These are phyloP conservation scores for Aphelinus certus DNA, from an alignment of 1,140 invertebrate genomes.

Conservation along the genomic window DNA sequence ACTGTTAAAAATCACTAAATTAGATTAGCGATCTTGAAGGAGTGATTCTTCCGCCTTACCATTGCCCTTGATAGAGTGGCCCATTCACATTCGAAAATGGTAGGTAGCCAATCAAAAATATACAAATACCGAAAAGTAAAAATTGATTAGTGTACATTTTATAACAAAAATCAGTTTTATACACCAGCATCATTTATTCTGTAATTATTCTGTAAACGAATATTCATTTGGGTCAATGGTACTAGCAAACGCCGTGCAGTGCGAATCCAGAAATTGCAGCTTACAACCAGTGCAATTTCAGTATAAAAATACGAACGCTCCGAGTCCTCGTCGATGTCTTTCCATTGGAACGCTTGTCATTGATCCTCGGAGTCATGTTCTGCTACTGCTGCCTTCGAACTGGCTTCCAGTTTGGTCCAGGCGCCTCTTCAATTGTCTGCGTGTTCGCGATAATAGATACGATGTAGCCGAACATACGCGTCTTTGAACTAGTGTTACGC, in stretches of 20 bases:
- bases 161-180: too few species aligned
- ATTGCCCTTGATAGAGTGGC: too few species aligned
- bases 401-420: conserved; percentile 58
- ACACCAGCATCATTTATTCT: too few species aligned
- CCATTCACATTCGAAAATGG: too few species aligned
- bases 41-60: too few species aligned
- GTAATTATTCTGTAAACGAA: too few species aligned
- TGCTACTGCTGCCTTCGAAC: conserved; percentile 41
- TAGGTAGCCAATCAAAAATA: too few species aligned
- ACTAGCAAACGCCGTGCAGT: conserved; percentile 46
- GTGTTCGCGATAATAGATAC: neutral
- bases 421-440: conserved; percentile 60
- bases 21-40: too few species aligned
- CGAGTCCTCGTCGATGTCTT: conserved; percentile 41
- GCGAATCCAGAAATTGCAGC: conserved; percentile 74
- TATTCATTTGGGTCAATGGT: too few species aligned
- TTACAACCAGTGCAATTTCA: conserved; percentile 73
- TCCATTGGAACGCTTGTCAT: conserved; percentile 36
- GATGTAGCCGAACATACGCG: neutral
- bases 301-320: conserved; percentile 67
- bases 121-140: too few species aligned
- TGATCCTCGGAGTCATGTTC: conserved; percentile 26
- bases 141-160: too few species aligned
- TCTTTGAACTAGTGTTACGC: neutral
- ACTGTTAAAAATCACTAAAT: too few species aligned